A percentile compares a stretch with the other conserved stretches of the same genome.
These are phyloP conservation scores for Tragelaphus strepsiceros DNA, from an alignment of 2,113 vertebrate species.

Conservation along the genomic window DNA sequence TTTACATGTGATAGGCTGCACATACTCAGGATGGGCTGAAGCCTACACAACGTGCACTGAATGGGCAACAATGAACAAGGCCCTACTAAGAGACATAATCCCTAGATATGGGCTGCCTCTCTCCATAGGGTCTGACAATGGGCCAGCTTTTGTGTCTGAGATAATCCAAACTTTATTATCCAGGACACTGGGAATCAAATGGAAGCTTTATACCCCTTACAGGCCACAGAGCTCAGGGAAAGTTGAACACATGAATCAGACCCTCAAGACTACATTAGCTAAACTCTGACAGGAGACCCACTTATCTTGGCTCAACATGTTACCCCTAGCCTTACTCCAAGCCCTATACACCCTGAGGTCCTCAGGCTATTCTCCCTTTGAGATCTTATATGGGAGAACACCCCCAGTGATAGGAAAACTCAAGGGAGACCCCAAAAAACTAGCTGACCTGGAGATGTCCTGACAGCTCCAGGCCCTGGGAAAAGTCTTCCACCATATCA, in stretches of 20 bases:
- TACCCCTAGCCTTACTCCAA: not conserved
- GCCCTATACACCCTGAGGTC: not conserved
- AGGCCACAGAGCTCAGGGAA: not conserved
- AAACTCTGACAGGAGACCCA: not conserved
- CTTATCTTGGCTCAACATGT: not conserved
- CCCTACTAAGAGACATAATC: not conserved
- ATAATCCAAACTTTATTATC: not conserved
- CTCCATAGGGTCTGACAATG: not conserved
- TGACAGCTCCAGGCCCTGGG: fast-evolving
- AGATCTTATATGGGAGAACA: not conserved
- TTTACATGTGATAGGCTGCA: not conserved
- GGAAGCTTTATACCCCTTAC: not conserved
- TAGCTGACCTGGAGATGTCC: not conserved
- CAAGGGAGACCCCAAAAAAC: not conserved
- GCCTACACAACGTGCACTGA: not conserved
- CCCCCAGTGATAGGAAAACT: not conserved
- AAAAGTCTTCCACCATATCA: not conserved
- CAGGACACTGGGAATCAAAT: not conserved
- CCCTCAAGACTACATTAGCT: not conserved
- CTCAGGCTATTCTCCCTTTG: not conserved
- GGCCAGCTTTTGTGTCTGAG: not conserved
- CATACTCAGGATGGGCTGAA: fast-evolving
- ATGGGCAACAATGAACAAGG: not conserved
- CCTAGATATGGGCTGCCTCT: not conserved
- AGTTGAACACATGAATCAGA: not conserved